phyloP scores from a whole-genome alignment of 2,113 vertebrate genomes.

The Crotalus helleri region DNA sequence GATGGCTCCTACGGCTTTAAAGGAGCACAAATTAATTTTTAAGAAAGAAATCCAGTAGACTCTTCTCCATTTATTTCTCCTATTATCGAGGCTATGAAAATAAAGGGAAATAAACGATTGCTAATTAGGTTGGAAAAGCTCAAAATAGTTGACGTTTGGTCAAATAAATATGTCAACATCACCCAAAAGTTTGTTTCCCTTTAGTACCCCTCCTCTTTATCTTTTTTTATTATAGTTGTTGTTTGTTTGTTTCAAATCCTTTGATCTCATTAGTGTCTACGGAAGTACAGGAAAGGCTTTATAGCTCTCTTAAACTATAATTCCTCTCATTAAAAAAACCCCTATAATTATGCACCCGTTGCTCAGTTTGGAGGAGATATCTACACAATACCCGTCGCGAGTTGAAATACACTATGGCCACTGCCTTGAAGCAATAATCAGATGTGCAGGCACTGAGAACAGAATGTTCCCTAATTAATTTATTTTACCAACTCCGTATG shows the following conservation, averaged over 20 bases:
- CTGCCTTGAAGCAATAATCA: background rate
- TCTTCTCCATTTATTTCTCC: background rate
- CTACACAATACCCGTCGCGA: background rate
- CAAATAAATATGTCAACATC: background rate
- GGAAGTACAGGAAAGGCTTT: constrained; percentile 1
- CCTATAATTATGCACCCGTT: background rate
- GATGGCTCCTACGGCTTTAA: background rate
- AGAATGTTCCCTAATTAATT: background rate
- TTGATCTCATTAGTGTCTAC: background rate
- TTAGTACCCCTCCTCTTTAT: background rate
- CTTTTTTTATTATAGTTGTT: background rate
- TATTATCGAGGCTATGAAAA: background rate
- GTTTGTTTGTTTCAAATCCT: background rate
- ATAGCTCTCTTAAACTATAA: constrained; percentile 14
- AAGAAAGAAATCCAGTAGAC: background rate
- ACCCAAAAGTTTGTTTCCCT: background rate
- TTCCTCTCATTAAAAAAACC: background rate
- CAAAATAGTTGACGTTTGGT: background rate
- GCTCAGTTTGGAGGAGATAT: background rate
- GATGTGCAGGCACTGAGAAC: background rate
- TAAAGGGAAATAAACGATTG: background rate
- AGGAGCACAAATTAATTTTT: too few relatives aligned
- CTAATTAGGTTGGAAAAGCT: background rate
- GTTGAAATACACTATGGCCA: background rate
- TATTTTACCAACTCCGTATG: too few relatives aligned